Base-by-base conservation (phyloP, 1,140 invertebrate species). In the Drosophila bipectinata region DNA sequence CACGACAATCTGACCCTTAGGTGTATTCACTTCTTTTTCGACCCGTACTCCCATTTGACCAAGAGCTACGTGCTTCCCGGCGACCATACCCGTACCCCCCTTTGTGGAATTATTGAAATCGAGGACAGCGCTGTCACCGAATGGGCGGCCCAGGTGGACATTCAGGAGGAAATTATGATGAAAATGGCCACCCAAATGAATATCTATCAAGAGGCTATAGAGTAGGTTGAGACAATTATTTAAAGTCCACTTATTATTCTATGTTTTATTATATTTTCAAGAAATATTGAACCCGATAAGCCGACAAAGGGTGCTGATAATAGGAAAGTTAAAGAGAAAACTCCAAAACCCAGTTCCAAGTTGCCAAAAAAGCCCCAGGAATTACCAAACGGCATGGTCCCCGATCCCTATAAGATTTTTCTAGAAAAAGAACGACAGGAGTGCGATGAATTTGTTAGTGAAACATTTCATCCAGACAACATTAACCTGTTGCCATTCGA, bases 1-100 rank as follows among this genome's bases (percentile, higher is more conserved):
- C n/a, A 34, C 1, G 79, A 90, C 5, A 91, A 90, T 51, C 21
- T 91, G 5, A 79, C 74, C 0, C 45, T 91, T 6, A 67, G 82
- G 1, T 90, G 79, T 30, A 47, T 91, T 0, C 90, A 84, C 58
- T 68, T 63, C 3, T 63, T 67, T 8, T 91, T 84, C 32, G 90
- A 91, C 72, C 69, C 76, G 0, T 72, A 64, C 24, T 90, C 85
- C 4, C 69, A 88, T 26, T 37, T 62, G 12, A 62, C 82, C 4
- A 91, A 84, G 32, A 77, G 77, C 56, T 77, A 28, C 41, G 58
- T 49, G 0, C 18, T 64, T 5, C 5, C 5, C 0, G 44, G 76
- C 1, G 60, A 66, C 32, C 14, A 6, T 0, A n/a, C 26, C 0
- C 14, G 10, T 0, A 24, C n/a, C 0, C 55, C 88, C 0, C 87